Percentiles rank a stretch among this genome's conserved stretches.
Evolutionary conservation across 1,140 invertebrate genomes (phyloP).

Genomic region (Eriosoma lanigerum): DNA sequence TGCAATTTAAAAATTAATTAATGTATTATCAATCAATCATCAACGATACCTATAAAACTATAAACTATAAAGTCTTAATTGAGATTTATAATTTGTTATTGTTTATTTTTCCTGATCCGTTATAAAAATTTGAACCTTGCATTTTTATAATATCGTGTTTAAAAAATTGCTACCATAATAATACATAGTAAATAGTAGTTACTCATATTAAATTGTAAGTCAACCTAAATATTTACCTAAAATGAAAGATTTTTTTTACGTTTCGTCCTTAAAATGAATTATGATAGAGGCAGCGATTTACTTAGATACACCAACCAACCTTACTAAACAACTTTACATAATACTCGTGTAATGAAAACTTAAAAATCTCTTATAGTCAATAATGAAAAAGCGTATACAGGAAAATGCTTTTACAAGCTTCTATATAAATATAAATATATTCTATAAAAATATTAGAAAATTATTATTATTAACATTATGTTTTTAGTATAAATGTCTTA

Average conservation of each 20-base stretch:
- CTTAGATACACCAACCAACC: neutral
- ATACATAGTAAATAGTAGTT: neutral
- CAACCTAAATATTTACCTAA: neutral
- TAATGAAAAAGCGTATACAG: neutral
- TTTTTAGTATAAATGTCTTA: neutral
- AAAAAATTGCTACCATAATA: neutral
- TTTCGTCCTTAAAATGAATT: conserved; percentile 5
- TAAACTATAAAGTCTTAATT: too few species aligned
- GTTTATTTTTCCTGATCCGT: neutral
- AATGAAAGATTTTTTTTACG: neutral
- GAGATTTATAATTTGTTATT: neutral
- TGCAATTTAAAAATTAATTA: too few species aligned
- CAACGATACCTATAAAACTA: too few species aligned
- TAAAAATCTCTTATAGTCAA: conserved; percentile 4
- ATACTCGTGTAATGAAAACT: neutral
- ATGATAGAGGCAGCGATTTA: neutral
- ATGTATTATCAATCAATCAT: too few species aligned
- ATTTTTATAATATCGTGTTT: conserved; percentile 1
- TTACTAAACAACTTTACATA: conserved; percentile 7
- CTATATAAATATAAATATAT: neutral
- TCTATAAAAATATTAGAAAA: neutral
- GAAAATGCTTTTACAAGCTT: neutral
- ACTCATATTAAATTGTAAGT: neutral
- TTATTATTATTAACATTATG: neutral
- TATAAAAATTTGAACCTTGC: neutral